Percentiles rank a stretch among this genome's conserved stretches.
Conservation (phyloP, 2,888 invertebrate genomes). For the Pseudococcus viburni region DNA sequence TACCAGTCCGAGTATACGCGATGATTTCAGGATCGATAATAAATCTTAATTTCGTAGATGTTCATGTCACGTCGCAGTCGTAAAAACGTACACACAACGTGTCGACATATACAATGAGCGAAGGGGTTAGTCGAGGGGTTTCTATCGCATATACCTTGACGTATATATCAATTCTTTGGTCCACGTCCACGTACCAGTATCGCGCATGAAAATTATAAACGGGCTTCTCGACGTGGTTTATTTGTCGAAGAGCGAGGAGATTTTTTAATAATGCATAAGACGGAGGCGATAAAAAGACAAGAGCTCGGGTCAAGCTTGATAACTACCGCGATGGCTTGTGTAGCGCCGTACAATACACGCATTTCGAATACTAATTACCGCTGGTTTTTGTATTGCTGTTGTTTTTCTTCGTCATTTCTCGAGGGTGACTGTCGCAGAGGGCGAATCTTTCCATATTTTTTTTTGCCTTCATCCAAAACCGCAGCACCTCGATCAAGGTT, state of each 20-base stretch:
- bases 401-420: background rate
- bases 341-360: conserved; percentile 37
- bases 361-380: background rate
- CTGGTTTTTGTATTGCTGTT: background rate
- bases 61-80: conserved; percentile 62
- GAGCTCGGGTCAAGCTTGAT: conserved; percentile 10
- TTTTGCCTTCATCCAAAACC: background rate
- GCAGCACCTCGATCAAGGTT: background rate
- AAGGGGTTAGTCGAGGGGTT: background rate
- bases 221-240: conserved; percentile 39
- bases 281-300: conserved; percentile 32
- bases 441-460: background rate
- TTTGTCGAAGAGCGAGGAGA: conserved; percentile 9
- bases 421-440: background rate
- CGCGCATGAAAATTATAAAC: conserved; percentile 40
- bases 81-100: conserved; percentile 60
- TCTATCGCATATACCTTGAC: conserved; percentile 14
- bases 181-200: background rate
- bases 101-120: conserved; percentile 41
- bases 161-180: conserved; percentile 15
- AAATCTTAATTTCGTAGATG: conserved; percentile 61
- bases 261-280: conserved; percentile 43
- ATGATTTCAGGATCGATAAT: conserved; percentile 45
- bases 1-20: background rate
- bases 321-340: conserved; percentile 11